Percentiles rank a stretch among this genome's conserved stretches.
These are phyloP conservation scores for Pseudomyrmex flavicornis DNA, from an alignment of 1,140 invertebrate genomes.

Conservation along the genomic window DNA sequence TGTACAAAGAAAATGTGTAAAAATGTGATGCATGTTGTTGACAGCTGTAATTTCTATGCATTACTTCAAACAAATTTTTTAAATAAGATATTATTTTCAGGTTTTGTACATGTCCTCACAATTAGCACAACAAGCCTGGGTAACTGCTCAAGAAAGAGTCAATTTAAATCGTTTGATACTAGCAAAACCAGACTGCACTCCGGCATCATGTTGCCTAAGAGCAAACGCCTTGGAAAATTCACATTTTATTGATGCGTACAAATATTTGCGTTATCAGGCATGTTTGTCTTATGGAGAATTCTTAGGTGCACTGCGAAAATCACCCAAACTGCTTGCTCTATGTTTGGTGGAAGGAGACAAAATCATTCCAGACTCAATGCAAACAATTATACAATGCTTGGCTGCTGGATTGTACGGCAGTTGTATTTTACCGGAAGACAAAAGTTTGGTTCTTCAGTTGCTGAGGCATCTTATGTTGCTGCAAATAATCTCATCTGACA, in stretches of 20 bases:
- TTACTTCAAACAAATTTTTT: not conserved
- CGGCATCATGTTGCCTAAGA: slow-evolving; percentile 90
- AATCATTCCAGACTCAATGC: slow-evolving; percentile 87
- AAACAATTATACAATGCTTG: slow-evolving; percentile 89
- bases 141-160: slow-evolving; percentile 94
- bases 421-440: slow-evolving; percentile 93
- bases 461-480: slow-evolving; percentile 93
- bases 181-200: slow-evolving; percentile 90
- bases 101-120: slow-evolving; percentile 87
- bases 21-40: too few species aligned
- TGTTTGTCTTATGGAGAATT: slow-evolving; percentile 92
- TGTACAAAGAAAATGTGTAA: too few species aligned
- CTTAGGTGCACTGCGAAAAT: slow-evolving; percentile 90
- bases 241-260: slow-evolving; percentile 95
- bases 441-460: slow-evolving; percentile 91
- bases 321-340: slow-evolving; percentile 92
- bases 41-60: not conserved
- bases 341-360: slow-evolving; percentile 93
- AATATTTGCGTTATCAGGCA: slow-evolving; percentile 93
- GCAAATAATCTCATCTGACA: slow-evolving; percentile 92
- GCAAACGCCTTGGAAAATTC: slow-evolving; percentile 92
- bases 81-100: slow-evolving; percentile 76
- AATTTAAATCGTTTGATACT: slow-evolving; percentile 93
- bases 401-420: slow-evolving; percentile 94
- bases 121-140: slow-evolving; percentile 93